Evolutionary conservation across 2,888 invertebrate species (phyloP).

Genomic region (Azorinus chamasolen): DNA sequence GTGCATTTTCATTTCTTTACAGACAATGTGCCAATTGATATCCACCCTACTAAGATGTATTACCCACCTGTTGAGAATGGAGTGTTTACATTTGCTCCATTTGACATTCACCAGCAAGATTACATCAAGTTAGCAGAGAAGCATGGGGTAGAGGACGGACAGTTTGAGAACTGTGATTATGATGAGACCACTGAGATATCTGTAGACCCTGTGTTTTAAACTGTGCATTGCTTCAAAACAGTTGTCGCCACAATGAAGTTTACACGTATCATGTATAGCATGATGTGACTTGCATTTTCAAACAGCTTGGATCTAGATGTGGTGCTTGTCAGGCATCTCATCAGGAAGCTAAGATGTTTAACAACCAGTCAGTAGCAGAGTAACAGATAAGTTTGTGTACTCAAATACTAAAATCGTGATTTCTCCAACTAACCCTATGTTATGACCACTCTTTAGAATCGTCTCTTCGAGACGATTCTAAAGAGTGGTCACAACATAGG

Average conservation of each 20-base stretch:
- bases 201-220: conserved; percentile 55
- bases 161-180: conserved; percentile 69
- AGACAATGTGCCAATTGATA: conserved; percentile 38
- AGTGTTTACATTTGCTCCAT: conserved; percentile 63
- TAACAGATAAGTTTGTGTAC: too few relatives aligned
- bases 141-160: conserved; percentile 59
- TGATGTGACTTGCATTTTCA: too few relatives aligned
- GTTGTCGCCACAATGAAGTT: not conserved
- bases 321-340: too few relatives aligned
- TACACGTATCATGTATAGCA: too few relatives aligned
- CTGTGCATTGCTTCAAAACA: not conserved
- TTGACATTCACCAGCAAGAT: conserved; percentile 67
- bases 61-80: conserved; percentile 52
- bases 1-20: conserved; percentile 14
- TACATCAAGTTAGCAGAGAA: conserved; percentile 46
- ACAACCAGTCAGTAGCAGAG: too few relatives aligned
- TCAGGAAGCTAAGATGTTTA: too few relatives aligned
- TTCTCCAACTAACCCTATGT: too few relatives aligned
- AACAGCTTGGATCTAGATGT: too few relatives aligned
- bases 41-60: conserved; percentile 50
- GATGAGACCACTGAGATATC: conserved; percentile 44
- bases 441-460: too few relatives aligned
- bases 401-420: too few relatives aligned
- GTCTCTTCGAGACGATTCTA: too few relatives aligned
- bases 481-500: too few relatives aligned